Evolutionary conservation across 2,797 vertebrate species (phyloP).

Genomic region (Tapera naevia): DNA sequence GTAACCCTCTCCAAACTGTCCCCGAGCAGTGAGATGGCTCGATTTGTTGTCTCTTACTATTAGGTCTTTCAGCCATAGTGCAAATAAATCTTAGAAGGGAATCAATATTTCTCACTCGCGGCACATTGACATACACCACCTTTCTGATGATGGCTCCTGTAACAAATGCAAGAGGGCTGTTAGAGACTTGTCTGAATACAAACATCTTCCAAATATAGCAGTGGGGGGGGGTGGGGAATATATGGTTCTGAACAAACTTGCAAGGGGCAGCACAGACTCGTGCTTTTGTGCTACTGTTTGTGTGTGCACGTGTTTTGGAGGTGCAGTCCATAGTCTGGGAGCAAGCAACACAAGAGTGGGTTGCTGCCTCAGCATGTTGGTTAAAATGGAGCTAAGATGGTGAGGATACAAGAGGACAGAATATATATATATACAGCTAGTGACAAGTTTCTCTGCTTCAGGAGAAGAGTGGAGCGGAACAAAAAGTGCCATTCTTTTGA

Average conservation of each 20-base stretch:
- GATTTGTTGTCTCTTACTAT: constrained; percentile 10
- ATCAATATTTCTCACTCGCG: constrained; percentile 37
- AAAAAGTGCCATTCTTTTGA: not conserved
- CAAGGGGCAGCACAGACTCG: accelerated
- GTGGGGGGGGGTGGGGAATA: not conserved
- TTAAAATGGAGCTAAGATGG: not conserved
- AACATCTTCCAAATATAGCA: not conserved
- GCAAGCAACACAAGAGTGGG: not conserved
- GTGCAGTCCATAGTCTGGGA: not conserved
- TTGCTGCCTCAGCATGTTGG: not conserved
- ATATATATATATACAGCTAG: not conserved
- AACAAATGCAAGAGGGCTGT: constrained; percentile 10
- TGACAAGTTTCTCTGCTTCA: not conserved
- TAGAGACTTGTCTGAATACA: not conserved
- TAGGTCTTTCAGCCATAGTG: not conserved
- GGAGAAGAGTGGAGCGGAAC: not conserved
- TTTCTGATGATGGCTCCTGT: not conserved
- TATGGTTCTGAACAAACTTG: not conserved
- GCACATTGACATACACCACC: constrained; percentile 21
- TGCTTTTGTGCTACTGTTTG: not conserved
- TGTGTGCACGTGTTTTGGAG: not conserved
- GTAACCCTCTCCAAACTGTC: not conserved
- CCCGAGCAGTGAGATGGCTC: not conserved
- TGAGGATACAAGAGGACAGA: not conserved
- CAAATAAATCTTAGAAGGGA: constrained; percentile 24